Base-by-base conservation (phyloP, 2,888 invertebrate genomes). In the Leptinotarsa juncta region DNA sequence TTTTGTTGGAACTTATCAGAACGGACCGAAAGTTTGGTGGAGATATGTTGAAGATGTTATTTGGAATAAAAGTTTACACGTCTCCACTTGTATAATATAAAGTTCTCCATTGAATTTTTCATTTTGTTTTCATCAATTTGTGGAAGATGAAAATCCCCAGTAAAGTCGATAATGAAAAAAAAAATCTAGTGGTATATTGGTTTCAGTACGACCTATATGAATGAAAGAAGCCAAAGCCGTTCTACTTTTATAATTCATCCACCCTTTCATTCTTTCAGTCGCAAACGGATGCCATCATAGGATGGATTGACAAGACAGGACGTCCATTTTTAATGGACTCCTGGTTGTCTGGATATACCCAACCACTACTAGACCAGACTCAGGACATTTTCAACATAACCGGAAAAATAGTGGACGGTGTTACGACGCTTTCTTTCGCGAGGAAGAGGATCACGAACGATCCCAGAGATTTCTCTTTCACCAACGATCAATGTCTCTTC, bases 251-350 rank as follows among this genome's bases (percentile, higher is more conserved):
- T 42, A 10, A 42, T 42, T 70, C n/a, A 18, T 69, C 42, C 23
- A 57, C 23, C 12, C 10, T 42, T 32, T 60, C 53, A 65, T 70
- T 72, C 67, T 85, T 86, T 26, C 86, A 94, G 94, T 92, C 95
- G 0, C 95, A 96, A 89, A 95, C 96, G 0, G 97, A 97, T 86
- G 95, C 96, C 0, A 91, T 97, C 26, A 90, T 97, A 23, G 97
- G 97, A 1, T 96, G 96, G 95, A 94, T 97, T 42, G 96, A 96
- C 85, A 91, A 92, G 69, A 91, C 90, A 0, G 95, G 94, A 0
- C 90, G 95, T 0, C 93, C 95, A 1, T 96, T 96, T 89, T 87
- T 97, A 26, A 95, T 96, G 94, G 97, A 97, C 86, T 94, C 95
- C 0, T 97, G 95, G 95, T 92, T 96, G 74, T 90, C 90, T 72